Conservation (phyloP, 2,797 vertebrate genomes). For the Siniperca scherzeri region DNA sequence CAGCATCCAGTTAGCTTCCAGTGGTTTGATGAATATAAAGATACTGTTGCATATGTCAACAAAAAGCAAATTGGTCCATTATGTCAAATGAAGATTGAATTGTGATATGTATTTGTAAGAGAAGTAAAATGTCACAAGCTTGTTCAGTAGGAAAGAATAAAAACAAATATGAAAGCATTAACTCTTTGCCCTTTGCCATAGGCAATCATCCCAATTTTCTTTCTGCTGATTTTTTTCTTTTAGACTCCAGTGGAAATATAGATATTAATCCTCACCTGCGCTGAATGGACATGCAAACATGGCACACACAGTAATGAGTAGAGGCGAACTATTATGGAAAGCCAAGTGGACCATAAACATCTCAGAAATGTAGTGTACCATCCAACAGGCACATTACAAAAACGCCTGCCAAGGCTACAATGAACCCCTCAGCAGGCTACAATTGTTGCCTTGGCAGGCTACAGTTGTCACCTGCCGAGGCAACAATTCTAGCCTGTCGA, state of each 20-base stretch:
- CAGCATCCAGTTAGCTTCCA: constrained; percentile 78
- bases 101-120: constrained; percentile 74
- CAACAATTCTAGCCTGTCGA: no score
- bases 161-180: constrained; percentile 72
- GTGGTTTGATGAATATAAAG: constrained; percentile 78
- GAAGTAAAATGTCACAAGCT: constrained; percentile 66
- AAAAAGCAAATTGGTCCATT: constrained; percentile 82
- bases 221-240: constrained; percentile 47
- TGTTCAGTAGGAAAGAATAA: constrained; percentile 73
- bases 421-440: no score
- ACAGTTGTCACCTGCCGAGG: no score
- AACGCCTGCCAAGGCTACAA: no score
- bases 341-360: no score
- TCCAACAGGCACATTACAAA: no score
- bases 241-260: constrained; percentile 34
- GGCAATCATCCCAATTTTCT: constrained; percentile 46
- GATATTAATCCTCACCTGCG: constrained; percentile 47
- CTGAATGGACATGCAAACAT: constrained; percentile 17
- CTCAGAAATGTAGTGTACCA: no score
- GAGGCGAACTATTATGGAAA: background rate
- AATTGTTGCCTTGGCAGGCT: no score
- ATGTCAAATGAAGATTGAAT: constrained; percentile 79
- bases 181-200: constrained; percentile 63
- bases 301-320: constrained; percentile 4
- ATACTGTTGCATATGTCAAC: constrained; percentile 78